Conservation (phyloP, 2,888 invertebrate species). For the Cryptocheilus praepositus region DNA sequence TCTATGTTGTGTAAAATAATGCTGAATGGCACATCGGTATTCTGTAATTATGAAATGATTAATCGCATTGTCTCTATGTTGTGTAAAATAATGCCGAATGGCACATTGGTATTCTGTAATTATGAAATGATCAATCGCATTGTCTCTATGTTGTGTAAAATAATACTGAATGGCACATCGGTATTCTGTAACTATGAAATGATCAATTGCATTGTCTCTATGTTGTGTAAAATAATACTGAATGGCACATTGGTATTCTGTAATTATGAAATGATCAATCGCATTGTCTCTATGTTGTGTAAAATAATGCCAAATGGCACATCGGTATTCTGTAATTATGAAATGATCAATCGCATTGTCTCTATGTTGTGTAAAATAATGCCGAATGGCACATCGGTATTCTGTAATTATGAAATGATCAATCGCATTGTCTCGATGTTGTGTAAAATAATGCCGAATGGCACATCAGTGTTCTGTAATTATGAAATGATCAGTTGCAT, state of each 20-base stretch:
- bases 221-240: constrained; percentile 70
- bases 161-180: constrained; percentile 22
- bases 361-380: constrained; percentile 71
- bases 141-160: constrained; percentile 72
- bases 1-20: constrained; percentile 71
- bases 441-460: constrained; percentile 62
- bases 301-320: constrained; percentile 41
- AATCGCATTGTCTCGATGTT: constrained; percentile 74
- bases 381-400: constrained; percentile 23
- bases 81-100: constrained; percentile 62
- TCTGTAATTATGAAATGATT: constrained; percentile 20
- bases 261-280: constrained; percentile 65
- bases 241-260: constrained; percentile 31
- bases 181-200: constrained; percentile 22
- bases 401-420: constrained; percentile 19
- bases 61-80: constrained; percentile 74
- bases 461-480: constrained; percentile 25
- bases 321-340: constrained; percentile 24
- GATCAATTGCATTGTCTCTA: constrained; percentile 46
- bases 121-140: constrained; percentile 67
- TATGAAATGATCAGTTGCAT: background rate
- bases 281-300: constrained; percentile 72
- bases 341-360: constrained; percentile 70
- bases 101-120: constrained; percentile 26
- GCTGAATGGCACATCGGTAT: constrained; percentile 23